A percentile compares a stretch with the other conserved stretches of the same genome.
Conservation (phyloP, 2,888 invertebrate genomes). For the Eubasilissa splendida region DNA sequence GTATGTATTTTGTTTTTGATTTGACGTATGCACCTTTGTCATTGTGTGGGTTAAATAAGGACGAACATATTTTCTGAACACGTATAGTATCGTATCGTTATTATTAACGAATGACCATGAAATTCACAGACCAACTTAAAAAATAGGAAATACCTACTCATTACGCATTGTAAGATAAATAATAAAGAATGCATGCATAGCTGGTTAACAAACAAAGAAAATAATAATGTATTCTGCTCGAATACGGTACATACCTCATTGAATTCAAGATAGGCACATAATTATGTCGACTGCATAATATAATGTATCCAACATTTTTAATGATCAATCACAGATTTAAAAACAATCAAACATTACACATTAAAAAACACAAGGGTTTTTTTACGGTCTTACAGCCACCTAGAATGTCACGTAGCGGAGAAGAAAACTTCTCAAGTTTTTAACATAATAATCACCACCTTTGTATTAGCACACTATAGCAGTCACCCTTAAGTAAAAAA, state of each 20-base stretch:
- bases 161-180: neutral
- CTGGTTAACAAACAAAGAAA: neutral
- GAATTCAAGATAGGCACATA: neutral
- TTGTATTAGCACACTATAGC: constrained; percentile 40
- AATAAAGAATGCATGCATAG: neutral
- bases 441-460: constrained; percentile 25
- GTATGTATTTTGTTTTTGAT: too few species aligned
- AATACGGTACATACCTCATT: constrained; percentile 11
- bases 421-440: constrained; percentile 27
- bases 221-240: neutral
- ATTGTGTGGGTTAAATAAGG: too few species aligned
- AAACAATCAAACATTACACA: constrained; percentile 11
- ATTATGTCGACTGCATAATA: neutral
- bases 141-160: too few species aligned
- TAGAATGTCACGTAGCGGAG: constrained; percentile 42
- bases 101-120: too few species aligned
- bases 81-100: too few species aligned
- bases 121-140: too few species aligned
- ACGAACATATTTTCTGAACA: too few species aligned
- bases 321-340: constrained; percentile 9
- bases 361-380: neutral
- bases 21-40: too few species aligned
- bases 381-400: neutral
- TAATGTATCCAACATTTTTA: constrained; percentile 13
- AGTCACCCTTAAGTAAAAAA: constrained; percentile 45